Evolutionary conservation across 2,113 vertebrate species (phyloP), one percentile per base, ranked within the genome.

Genomic region (Tursiops truncatus): DNA sequence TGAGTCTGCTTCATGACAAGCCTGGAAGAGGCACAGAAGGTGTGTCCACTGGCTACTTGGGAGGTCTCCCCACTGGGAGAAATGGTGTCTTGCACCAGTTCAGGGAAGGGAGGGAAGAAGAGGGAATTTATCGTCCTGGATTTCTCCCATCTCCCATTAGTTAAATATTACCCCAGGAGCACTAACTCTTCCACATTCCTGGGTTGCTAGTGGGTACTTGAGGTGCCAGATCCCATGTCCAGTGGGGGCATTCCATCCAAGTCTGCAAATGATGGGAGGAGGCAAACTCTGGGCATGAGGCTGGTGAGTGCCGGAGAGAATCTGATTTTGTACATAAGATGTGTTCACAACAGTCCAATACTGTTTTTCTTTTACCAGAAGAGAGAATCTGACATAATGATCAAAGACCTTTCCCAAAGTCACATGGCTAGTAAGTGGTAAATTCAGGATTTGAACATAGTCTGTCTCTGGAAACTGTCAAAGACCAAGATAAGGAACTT

Each of bases 401-500:
- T 47, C 89, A 71, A 79, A 84, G 44, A 67, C 18, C 71, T 77
- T 77, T 56, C 41, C 63, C 87, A 74, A 80, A 65, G 93, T 95
- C 70, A 67, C 38, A 62, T 12, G 81, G n/a, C 13, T 65, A 67
- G 6, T 80, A 18, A 71, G 44, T 33, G 56, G 50, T 50, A 68
- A 77, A 77, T 31, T 94, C 73, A 89, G 58, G 15, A 89, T 62
- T 50, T 86, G 56, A 94, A 92, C 21, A 28, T n/a, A 44, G 41
- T 76, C 60, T 88, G 84, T 65, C 18, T 92, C 88, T 95, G 88
- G 70, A 90, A 96, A 88, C 60, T 33, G 26, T 81, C 58, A 63
- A 60, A 92, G 53, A 70, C 58, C 79, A 86, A 89, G 50, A 79
- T 38, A 38, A 86, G 82, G 44, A 82, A 84, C 20, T 60, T 74